These are phyloP conservation scores for Sipunculus nudus DNA, from an alignment of 2,888 invertebrate genomes.

Conservation along the genomic window DNA sequence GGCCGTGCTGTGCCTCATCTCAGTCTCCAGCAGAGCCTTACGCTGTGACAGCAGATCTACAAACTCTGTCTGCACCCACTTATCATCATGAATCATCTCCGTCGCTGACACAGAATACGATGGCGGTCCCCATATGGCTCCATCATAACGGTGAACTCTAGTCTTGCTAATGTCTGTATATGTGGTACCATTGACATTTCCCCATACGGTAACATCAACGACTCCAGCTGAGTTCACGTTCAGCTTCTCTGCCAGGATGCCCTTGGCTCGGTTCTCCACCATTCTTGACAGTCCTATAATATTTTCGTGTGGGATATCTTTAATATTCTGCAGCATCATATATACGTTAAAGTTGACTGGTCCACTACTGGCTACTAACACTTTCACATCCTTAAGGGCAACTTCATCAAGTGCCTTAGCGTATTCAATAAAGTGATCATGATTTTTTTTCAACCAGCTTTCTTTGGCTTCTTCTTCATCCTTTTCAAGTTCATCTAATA, in stretches of 20 bases:
- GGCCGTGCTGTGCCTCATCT: slow-evolving; percentile 43
- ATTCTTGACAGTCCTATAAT: slow-evolving; percentile 55
- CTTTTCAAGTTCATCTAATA: slow-evolving; percentile 41
- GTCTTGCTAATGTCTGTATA: slow-evolving; percentile 37
- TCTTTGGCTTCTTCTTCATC: slow-evolving; percentile 36
- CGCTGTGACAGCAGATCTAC: slow-evolving; percentile 46
- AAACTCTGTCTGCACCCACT: slow-evolving; percentile 59
- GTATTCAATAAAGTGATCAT: slow-evolving; percentile 49
- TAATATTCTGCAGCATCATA: slow-evolving; percentile 56
- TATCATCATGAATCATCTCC: slow-evolving; percentile 59
- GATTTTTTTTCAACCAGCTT: slow-evolving; percentile 51
- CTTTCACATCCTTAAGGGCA: slow-evolving; percentile 51
- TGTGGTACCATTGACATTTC: slow-evolving; percentile 50
- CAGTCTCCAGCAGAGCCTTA: slow-evolving; percentile 31
- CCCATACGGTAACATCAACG: slow-evolving; percentile 62
- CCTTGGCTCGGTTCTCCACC: slow-evolving; percentile 59
- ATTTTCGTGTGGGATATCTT: slow-evolving; percentile 53
- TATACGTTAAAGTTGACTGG: slow-evolving; percentile 59
- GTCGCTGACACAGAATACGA: slow-evolving; percentile 55
- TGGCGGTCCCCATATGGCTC: slow-evolving; percentile 62
- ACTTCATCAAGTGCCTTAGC: slow-evolving; percentile 47
- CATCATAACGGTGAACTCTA: slow-evolving; percentile 59
- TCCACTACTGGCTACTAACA: slow-evolving; percentile 56
- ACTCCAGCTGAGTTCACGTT: slow-evolving; percentile 58
- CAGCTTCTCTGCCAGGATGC: slow-evolving; percentile 54